Conservation (phyloP, 2,888 invertebrate species). For the Metacarcinus magister region DNA sequence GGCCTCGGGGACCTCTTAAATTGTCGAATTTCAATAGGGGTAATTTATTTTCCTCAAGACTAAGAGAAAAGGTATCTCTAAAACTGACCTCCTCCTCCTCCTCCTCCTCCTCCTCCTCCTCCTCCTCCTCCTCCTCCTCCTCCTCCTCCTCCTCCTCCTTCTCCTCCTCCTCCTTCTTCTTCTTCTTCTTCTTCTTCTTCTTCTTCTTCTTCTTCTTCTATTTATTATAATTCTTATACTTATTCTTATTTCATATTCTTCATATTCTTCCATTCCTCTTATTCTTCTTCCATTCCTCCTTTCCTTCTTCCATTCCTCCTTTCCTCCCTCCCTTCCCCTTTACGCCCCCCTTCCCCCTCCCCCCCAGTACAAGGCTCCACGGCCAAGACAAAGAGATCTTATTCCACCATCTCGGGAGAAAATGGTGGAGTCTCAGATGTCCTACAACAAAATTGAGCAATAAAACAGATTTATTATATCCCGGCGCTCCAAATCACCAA, state of each 20-base stretch:
- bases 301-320: background rate
- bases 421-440: conserved; percentile 76
- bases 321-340: background rate
- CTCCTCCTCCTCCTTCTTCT: background rate
- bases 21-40: conserved; percentile 73
- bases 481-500: conserved; percentile 74
- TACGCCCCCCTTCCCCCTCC: background rate
- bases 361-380: background rate
- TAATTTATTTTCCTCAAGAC: conserved; percentile 74
- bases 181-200: background rate
- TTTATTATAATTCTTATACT: background rate
- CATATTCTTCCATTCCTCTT: background rate
- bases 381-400: conserved; percentile 72
- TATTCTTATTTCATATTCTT: too few species aligned
- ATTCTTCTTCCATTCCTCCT: background rate
- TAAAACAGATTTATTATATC: conserved; percentile 77
- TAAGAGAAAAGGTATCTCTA: conserved; percentile 66
- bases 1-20: conserved; percentile 72
- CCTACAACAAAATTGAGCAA: conserved; percentile 77
- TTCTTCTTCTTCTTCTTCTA: too few species aligned
- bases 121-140: background rate
- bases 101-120: background rate
- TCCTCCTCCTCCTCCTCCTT: background rate
- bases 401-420: conserved; percentile 72
- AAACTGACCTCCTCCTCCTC: conserved; percentile 37